phyloP scores from a whole-genome alignment of 1,140 invertebrate species.

The Bombus superbus region DNA sequence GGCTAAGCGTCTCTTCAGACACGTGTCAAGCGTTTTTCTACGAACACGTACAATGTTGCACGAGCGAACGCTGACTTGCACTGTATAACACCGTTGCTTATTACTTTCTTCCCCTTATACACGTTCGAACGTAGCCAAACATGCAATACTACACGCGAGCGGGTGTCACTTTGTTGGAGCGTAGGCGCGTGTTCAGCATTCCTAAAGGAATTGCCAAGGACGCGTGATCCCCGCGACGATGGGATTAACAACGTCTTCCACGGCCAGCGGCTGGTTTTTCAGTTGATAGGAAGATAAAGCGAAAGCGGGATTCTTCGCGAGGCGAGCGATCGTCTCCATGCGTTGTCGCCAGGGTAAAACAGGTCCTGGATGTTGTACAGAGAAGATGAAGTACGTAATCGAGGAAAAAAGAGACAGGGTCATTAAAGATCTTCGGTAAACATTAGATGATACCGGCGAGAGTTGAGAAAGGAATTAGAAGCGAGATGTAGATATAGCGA shows the following conservation, averaged over 20 bases:
- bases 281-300: slow-evolving; percentile 29
- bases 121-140: background rate
- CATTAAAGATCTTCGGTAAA: slow-evolving; percentile 4
- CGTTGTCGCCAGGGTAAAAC: background rate
- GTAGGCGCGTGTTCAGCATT: slow-evolving; percentile 49
- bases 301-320: slow-evolving; percentile 19
- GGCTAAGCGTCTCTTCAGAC: background rate
- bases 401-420: background rate
- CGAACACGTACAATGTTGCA: background rate
- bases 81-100: slow-evolving; percentile 18
- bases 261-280: background rate
- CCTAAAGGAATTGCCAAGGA: slow-evolving; percentile 32
- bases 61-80: background rate
- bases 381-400: background rate
- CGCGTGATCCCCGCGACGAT: slow-evolving; percentile 6
- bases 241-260: slow-evolving; percentile 35
- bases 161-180: slow-evolving; percentile 21
- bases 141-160: background rate
- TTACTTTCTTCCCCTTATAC: slow-evolving; percentile 27
- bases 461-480: background rate
- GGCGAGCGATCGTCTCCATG: no score
- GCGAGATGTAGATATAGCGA: background rate
- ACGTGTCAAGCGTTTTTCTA: background rate
- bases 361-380: background rate
- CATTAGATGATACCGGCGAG: background rate